Conservation (phyloP, 2,113 vertebrate genomes). For the Takifugu bimaculatus region DNA sequence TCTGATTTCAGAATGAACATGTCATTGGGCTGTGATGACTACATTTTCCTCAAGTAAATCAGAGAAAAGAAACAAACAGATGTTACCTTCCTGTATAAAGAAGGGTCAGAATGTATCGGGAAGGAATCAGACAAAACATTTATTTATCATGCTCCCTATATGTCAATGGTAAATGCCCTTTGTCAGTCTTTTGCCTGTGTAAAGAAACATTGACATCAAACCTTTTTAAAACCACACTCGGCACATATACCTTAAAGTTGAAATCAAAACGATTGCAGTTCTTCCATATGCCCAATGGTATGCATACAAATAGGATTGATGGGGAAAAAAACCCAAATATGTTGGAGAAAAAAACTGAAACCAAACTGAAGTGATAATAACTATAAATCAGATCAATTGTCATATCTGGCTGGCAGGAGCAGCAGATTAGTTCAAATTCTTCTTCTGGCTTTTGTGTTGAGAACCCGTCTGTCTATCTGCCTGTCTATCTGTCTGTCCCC, state of each 20-base stretch:
- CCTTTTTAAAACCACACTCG: no score
- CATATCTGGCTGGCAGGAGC: constrained; percentile 72
- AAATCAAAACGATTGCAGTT: constrained; percentile 20
- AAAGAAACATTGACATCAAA: no score
- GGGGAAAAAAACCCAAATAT: constrained; percentile 16
- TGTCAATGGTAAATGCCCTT: no score
- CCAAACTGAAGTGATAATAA: constrained; percentile 73
- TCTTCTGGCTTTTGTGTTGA: constrained; percentile 70
- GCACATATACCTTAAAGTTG: neutral
- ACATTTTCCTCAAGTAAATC: constrained; percentile 10
- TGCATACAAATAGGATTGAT: constrained; percentile 49
- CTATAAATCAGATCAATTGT: constrained; percentile 63
- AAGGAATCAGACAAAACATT: constrained; percentile 11
- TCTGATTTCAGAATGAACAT: constrained; percentile 80
- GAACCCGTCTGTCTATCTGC: constrained; percentile 64
- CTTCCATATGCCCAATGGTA: constrained; percentile 74
- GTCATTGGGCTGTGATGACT: constrained; percentile 86
- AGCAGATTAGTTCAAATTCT: constrained; percentile 76
- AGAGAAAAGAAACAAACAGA: neutral
- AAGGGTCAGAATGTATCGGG: constrained; percentile 31
- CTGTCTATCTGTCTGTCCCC: constrained; percentile 30
- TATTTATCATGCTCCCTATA: neutral
- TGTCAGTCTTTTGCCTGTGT: no score
- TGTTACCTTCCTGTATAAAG: constrained; percentile 22
- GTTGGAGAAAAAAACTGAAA: constrained; percentile 71